phyloP scores from a whole-genome alignment of 2,797 vertebrate genomes.

The Dryobates pubescens region DNA sequence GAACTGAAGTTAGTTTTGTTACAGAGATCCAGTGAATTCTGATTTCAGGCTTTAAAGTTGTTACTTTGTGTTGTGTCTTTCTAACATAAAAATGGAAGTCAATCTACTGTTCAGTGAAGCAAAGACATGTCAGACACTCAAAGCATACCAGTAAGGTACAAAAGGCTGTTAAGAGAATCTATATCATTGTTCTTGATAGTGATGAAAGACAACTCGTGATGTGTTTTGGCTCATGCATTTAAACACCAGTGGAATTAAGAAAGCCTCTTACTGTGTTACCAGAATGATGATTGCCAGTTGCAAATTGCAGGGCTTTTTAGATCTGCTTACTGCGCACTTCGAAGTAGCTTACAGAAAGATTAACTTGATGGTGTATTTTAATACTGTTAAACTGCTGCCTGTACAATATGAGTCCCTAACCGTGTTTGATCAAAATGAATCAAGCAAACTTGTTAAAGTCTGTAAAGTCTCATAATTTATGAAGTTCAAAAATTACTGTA shows the following conservation, averaged over 20 bases:
- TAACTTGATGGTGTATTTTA: conserved; percentile 41
- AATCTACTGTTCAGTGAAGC: not conserved
- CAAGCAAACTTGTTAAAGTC: conserved; percentile 46
- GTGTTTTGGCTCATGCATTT: conserved; percentile 51
- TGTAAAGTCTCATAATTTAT: conserved; percentile 24
- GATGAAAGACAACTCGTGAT: conserved; percentile 37
- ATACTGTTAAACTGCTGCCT: conserved; percentile 52
- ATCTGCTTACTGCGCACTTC: conserved; percentile 1
- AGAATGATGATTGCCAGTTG: conserved; percentile 32
- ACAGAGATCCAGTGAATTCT: not conserved
- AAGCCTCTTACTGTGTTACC: not conserved
- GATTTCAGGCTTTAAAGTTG: not conserved
- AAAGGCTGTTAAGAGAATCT: conserved; percentile 11
- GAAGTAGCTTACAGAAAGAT: conserved; percentile 21
- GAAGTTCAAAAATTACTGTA: conserved; percentile 8
- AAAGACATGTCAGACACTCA: not conserved
- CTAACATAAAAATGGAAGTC: not conserved
- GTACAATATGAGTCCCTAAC: not conserved
- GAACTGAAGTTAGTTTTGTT: not conserved
- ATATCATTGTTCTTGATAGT: not conserved
- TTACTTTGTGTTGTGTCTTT: not conserved
- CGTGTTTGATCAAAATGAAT: conserved; percentile 47
- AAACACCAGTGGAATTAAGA: conserved; percentile 44
- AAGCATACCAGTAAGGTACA: not conserved
- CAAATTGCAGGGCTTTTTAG: conserved; percentile 40